phyloP scores from a whole-genome alignment of 64 coral and sea anemone genomes.

The Montipora efflorescens region DNA sequence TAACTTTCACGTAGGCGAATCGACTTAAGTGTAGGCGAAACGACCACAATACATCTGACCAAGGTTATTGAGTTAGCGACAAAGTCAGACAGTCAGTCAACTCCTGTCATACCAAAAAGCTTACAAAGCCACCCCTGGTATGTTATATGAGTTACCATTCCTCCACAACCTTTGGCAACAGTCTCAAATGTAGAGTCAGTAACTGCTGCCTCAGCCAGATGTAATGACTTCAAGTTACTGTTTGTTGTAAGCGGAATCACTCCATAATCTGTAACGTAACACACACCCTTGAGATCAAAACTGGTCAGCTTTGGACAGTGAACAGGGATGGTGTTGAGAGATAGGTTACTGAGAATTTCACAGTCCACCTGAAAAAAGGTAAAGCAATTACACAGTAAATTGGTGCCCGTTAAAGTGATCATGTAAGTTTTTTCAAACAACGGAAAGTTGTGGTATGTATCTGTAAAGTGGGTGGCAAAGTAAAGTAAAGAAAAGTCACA shows the following conservation, averaged over 20 bases:
- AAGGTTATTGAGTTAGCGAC: too few species aligned
- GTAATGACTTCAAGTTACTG: conserved; percentile 53
- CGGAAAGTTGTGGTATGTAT: too few species aligned
- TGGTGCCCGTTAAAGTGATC: too few species aligned
- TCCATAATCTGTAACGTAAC: conserved; percentile 82
- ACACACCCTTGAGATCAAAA: conserved; percentile 72
- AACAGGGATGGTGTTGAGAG: conserved; percentile 60
- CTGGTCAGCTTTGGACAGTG: conserved; percentile 68
- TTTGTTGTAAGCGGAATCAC: conserved; percentile 55
- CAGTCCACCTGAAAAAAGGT: conserved; percentile 71
- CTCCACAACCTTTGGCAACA: conserved; percentile 59
- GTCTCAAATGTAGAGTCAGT: conserved; percentile 73
- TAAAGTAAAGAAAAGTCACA: too few species aligned
- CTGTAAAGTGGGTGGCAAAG: too few species aligned
- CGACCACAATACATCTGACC: too few species aligned
- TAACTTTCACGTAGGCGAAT: too few species aligned
- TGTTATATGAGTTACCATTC: conserved; percentile 38
- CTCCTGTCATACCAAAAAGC: too few species aligned
- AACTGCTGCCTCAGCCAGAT: conserved; percentile 74
- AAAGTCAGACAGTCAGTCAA: too few species aligned
- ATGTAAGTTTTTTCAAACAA: too few species aligned
- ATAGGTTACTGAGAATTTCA: conserved; percentile 60
- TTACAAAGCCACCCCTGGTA: background rate
- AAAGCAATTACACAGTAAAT: background rate
- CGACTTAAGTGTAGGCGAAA: too few species aligned